These are phyloP conservation scores for Malacosoma neustria DNA, from an alignment of 2,888 invertebrate species.

Conservation along the genomic window DNA sequence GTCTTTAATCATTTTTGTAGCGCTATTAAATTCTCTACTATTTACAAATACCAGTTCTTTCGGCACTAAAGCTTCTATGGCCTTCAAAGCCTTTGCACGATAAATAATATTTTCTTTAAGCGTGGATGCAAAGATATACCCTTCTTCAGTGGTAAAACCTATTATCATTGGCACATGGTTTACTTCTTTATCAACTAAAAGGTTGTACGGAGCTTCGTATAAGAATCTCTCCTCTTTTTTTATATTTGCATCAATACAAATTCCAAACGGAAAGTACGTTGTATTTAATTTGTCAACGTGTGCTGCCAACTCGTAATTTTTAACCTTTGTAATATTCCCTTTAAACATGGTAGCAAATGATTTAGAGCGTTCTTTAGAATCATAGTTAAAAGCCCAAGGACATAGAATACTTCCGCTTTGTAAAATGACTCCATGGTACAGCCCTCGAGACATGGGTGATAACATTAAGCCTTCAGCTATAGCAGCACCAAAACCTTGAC, in stretches of 20 bases:
- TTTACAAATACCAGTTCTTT: conserved; percentile 41
- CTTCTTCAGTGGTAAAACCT: conserved; percentile 55
- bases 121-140: conserved; percentile 44
- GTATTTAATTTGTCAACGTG: conserved; percentile 30
- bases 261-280: conserved; percentile 50
- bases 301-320: conserved; percentile 27
- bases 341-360: conserved; percentile 22
- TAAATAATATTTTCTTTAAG: conserved; percentile 26
- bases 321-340: conserved; percentile 18
- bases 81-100: conserved; percentile 21
- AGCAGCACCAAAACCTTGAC: conserved; percentile 56
- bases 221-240: conserved; percentile 44
- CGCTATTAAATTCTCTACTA: conserved; percentile 32
- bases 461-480: conserved; percentile 46
- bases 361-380: conserved; percentile 38
- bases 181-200: conserved; percentile 27
- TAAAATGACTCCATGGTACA: conserved; percentile 52
- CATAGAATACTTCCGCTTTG: conserved; percentile 55
- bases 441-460: conserved; percentile 33
- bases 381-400: conserved; percentile 57
- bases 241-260: conserved; percentile 43
- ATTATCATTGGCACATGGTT: conserved; percentile 44
- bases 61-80: conserved; percentile 36
- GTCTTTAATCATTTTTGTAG: conserved; percentile 33
- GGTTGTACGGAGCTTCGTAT: conserved; percentile 36